Percentiles rank a stretch among this genome's conserved stretches.
phyloP scores from a whole-genome alignment of 2,797 vertebrate genomes.

The Fistularia commersonii region DNA sequence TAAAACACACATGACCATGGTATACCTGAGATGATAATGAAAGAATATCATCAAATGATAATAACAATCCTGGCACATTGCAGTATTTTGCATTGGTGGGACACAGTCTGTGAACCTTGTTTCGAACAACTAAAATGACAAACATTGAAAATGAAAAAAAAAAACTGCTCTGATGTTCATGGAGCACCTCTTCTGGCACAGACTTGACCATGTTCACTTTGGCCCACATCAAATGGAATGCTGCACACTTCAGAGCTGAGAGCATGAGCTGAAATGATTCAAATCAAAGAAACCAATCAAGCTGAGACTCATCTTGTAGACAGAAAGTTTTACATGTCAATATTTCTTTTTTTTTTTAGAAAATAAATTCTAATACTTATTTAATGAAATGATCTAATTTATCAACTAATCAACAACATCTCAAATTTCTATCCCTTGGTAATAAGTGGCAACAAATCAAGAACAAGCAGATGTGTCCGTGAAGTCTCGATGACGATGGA shows the following conservation, averaged over 20 bases:
- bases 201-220: slow-evolving; percentile 52
- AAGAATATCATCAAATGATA: neutral
- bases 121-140: neutral
- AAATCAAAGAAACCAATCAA: neutral
- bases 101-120: slow-evolving; percentile 13
- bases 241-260: slow-evolving; percentile 75
- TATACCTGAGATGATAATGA: too few species aligned
- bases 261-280: slow-evolving; percentile 76
- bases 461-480: too few species aligned
- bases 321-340: neutral
- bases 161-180: neutral
- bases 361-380: neutral
- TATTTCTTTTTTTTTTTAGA: neutral
- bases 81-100: neutral
- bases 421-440: too few species aligned
- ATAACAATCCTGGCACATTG: neutral
- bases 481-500: too few species aligned
- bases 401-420: too few species aligned
- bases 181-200: slow-evolving; percentile 50
- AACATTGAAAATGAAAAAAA: neutral
- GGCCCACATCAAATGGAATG: slow-evolving; percentile 76
- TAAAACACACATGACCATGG: too few species aligned
- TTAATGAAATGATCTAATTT: too few species aligned
- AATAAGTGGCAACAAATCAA: too few species aligned
- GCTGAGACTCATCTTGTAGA: neutral